A percentile compares a stretch with the other conserved stretches of the same genome.
Evolutionary conservation across 2,113 vertebrate species (phyloP).

Genomic region (Anguilla japonica): DNA sequence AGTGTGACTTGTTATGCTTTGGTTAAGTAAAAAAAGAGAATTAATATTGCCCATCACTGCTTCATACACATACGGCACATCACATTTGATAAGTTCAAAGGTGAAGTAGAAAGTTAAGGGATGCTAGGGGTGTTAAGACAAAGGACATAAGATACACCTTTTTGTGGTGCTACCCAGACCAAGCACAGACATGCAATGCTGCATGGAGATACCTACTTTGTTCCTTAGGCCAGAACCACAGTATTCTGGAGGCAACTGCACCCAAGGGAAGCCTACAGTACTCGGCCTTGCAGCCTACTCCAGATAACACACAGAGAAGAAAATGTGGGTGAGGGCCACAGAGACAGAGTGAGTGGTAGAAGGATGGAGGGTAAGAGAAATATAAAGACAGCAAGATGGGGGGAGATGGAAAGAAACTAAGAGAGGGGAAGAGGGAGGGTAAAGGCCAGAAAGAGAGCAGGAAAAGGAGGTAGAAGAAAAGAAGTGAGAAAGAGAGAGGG

Average conservation of each 20-base stretch:
- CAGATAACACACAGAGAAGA: slow-evolving; percentile 53
- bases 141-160: not conserved
- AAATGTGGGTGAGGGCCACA: not conserved
- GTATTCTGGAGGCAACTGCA: slow-evolving; percentile 81
- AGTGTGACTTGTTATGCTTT: too few species aligned
- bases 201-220: slow-evolving; percentile 76
- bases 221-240: slow-evolving; percentile 74
- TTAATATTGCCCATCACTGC: not conserved
- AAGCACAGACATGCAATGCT: slow-evolving; percentile 21
- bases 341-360: not conserved
- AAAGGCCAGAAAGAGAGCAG: slow-evolving; percentile 7
- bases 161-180: not conserved
- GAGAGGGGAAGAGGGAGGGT: not conserved
- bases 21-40: not conserved
- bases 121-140: not conserved
- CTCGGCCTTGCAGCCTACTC: slow-evolving; percentile 65
- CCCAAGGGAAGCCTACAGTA: slow-evolving; percentile 72
- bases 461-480: not conserved
- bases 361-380: not conserved
- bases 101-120: not conserved
- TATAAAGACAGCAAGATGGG: slow-evolving; percentile 25
- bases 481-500: slow-evolving; percentile 40
- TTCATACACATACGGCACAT: not conserved
- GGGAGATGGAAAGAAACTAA: slow-evolving; percentile 44
- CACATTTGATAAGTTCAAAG: not conserved